phyloP scores from a whole-genome alignment of 2,888 invertebrate species.

The Barypeithes pellucidus region DNA sequence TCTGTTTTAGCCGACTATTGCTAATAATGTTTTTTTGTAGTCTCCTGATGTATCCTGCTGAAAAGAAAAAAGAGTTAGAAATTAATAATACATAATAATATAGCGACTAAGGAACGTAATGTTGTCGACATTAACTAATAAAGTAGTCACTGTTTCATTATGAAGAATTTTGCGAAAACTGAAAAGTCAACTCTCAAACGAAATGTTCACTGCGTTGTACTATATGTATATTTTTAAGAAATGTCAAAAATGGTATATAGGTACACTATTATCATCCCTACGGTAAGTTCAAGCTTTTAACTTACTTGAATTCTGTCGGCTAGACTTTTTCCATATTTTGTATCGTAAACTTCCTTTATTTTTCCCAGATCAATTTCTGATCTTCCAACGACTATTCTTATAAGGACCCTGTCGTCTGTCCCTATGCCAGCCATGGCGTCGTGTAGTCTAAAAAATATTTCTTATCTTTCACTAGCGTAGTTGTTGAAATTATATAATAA shows the following conservation, averaged over 20 bases:
- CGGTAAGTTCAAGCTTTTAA: slow-evolving; percentile 20
- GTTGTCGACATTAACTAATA: too few relatives aligned
- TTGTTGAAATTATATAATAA: too few relatives aligned
- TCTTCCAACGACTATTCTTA: slow-evolving; percentile 88
- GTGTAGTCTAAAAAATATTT: slow-evolving; percentile 72
- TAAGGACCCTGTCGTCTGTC: slow-evolving; percentile 89
- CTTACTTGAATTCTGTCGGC: slow-evolving; percentile 86
- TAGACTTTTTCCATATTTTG: slow-evolving; percentile 82
- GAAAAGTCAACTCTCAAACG: too few relatives aligned
- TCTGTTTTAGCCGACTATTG: slow-evolving; percentile 78
- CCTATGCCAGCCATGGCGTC: slow-evolving; percentile 93
- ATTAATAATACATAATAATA: slow-evolving; percentile 19
- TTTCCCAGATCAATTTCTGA: slow-evolving; percentile 89
- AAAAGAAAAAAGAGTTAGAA: slow-evolving; percentile 67
- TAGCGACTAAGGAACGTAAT: background rate
- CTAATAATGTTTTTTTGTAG: slow-evolving; percentile 92
- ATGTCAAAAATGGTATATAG: too few relatives aligned
- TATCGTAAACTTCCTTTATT: slow-evolving; percentile 85
- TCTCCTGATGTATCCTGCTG: slow-evolving; percentile 95
- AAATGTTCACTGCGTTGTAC: too few relatives aligned
- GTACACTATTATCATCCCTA: too few relatives aligned
- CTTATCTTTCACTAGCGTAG: background rate
- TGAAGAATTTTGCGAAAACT: too few relatives aligned
- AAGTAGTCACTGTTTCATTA: too few relatives aligned
- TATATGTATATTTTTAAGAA: too few relatives aligned